Conservation (phyloP, 2,113 vertebrate genomes). For the Phyllostomus hastatus region DNA sequence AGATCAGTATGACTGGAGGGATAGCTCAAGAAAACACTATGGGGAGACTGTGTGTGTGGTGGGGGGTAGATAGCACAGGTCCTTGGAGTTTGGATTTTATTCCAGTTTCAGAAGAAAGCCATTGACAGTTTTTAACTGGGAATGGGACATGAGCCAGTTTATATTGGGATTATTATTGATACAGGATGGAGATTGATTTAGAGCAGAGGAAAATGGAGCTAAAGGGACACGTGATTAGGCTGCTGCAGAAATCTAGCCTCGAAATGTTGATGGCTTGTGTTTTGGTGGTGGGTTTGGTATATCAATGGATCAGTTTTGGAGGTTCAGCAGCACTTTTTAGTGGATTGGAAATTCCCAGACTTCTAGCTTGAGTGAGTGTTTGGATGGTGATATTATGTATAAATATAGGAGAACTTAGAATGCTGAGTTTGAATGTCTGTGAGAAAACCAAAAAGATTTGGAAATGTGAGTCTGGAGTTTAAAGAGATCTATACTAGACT, state of each 20-base stretch:
- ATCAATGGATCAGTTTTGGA: background rate
- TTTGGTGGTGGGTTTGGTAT: background rate
- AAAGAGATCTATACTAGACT: background rate
- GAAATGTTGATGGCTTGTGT: background rate
- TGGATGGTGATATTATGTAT: background rate
- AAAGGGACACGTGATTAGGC: background rate
- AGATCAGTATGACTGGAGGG: background rate
- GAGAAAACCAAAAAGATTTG: background rate
- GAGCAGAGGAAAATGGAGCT: background rate
- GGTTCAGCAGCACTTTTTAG: background rate
- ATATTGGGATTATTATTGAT: constrained; percentile 3
- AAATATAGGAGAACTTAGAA: background rate
- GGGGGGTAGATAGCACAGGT: background rate
- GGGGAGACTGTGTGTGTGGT: background rate
- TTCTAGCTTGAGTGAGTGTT: background rate
- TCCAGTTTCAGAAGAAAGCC: background rate
- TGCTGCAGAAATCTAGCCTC: background rate
- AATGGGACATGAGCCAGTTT: background rate
- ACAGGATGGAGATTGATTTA: background rate
- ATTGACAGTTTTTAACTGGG: background rate
- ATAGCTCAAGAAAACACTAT: background rate
- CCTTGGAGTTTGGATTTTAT: background rate
- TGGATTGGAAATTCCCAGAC: background rate
- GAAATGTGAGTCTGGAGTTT: background rate
- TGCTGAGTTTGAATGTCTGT: background rate